Percentiles rank a stretch among this genome's conserved stretches.
These are phyloP conservation scores for Pandemis heparana DNA, from an alignment of 2,888 invertebrate genomes.

Conservation along the genomic window DNA sequence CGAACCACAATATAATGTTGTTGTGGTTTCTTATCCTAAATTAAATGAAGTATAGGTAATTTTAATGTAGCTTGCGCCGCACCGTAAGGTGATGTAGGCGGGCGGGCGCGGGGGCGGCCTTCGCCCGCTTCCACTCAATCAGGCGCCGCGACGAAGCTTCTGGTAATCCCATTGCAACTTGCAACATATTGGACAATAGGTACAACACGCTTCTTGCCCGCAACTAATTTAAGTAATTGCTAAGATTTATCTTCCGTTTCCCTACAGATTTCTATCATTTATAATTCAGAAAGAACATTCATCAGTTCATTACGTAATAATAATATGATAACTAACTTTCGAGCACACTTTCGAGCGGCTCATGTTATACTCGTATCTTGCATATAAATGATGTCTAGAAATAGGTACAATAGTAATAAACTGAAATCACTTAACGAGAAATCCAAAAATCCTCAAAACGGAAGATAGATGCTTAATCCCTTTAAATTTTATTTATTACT, in stretches of 20 bases:
- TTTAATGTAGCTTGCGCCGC: neutral
- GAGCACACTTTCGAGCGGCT: no score
- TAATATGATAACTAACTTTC: no score
- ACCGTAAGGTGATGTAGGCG: neutral
- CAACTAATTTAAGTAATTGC: no score
- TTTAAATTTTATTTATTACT: slow-evolving; percentile 8
- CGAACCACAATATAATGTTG: no score
- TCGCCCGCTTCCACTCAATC: neutral
- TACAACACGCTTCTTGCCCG: neutral
- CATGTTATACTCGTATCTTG: no score
- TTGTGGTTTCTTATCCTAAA: no score
- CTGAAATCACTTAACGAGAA: neutral
- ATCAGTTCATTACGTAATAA: no score
- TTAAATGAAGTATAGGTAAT: no score
- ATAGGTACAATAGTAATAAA: neutral
- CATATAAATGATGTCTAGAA: no score
- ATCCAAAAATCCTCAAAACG: neutral
- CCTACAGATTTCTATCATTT: no score
- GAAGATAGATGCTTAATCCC: neutral
- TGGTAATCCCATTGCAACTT: neutral
- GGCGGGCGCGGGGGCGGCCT: neutral
- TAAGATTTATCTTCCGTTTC: neutral
- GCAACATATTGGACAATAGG: neutral
- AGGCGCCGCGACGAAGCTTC: neutral
- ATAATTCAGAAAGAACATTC: no score